These are phyloP conservation scores for Elephantulus edwardii DNA, from an alignment of 2,113 vertebrate species.

Conservation along the genomic window DNA sequence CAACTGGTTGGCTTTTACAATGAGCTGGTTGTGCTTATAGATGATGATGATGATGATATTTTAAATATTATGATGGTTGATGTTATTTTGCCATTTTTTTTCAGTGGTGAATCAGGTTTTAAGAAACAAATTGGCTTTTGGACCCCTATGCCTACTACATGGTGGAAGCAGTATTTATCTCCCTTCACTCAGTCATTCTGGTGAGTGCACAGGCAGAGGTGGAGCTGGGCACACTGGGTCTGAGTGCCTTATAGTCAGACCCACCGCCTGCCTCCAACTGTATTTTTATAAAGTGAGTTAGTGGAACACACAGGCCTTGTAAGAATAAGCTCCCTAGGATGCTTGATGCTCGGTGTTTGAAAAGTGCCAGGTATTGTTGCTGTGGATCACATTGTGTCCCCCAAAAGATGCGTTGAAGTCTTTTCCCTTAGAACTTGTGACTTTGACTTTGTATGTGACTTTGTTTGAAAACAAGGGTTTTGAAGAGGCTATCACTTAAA, in stretches of 20 bases:
- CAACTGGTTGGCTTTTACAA: rapidly evolving
- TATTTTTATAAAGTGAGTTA: neutral
- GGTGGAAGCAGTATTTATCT: neutral
- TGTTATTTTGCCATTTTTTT: neutral
- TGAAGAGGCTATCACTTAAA: neutral
- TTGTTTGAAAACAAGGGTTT: neutral
- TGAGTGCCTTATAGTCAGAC: neutral
- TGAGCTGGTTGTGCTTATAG: neutral
- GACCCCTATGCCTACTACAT: neutral
- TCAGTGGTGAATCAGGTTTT: neutral
- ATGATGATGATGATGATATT: neutral
- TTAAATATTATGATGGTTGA: neutral
- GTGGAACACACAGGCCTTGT: neutral
- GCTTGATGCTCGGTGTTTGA: neutral
- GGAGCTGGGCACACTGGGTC: neutral
- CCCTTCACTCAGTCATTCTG: neutral
- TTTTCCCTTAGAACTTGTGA: neutral
- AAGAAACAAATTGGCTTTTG: neutral
- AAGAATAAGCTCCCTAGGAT: neutral
- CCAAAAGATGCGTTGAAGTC: neutral
- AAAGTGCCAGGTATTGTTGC: neutral
- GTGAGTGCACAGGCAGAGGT: neutral
- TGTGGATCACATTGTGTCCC: neutral
- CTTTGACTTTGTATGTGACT: neutral
- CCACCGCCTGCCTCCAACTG: neutral